Percentiles rank a stretch among this genome's conserved stretches.
Evolutionary conservation across 2,888 invertebrate species (phyloP).

Genomic region (Himalopsyche tibetana): DNA sequence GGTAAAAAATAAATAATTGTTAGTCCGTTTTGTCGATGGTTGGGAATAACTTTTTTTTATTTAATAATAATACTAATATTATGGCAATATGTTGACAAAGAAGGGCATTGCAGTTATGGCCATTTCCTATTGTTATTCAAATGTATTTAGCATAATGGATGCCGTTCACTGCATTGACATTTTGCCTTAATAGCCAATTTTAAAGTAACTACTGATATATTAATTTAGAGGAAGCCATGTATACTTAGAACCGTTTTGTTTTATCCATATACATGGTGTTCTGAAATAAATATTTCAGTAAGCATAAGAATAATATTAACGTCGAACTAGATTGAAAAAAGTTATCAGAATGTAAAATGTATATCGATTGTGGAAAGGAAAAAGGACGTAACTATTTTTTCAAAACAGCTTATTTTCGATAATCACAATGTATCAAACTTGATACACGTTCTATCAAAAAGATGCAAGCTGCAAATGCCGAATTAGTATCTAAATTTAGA

Average conservation of each 20-base stretch:
- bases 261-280: background rate
- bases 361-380: too few species aligned
- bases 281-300: background rate
- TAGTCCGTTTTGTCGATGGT: background rate
- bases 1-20: too few species aligned
- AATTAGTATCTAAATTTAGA: too few species aligned
- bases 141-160: background rate
- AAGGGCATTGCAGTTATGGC: background rate
- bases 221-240: slow-evolving; percentile 2
- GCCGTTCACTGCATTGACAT: slow-evolving; percentile 18
- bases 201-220: background rate
- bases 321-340: too few species aligned
- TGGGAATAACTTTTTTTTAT: background rate
- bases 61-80: background rate
- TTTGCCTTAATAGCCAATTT: slow-evolving; percentile 35
- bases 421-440: too few species aligned
- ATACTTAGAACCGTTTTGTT: background rate
- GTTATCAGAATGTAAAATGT: too few species aligned
- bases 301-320: too few species aligned
- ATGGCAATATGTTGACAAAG: slow-evolving; percentile 20
- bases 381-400: too few species aligned
- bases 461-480: too few species aligned
- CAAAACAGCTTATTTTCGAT: too few species aligned
- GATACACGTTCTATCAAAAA: too few species aligned
- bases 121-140: background rate